Evolutionary conservation across 2,888 invertebrate genomes (phyloP).

Genomic region (Macrophya alboannulata): DNA sequence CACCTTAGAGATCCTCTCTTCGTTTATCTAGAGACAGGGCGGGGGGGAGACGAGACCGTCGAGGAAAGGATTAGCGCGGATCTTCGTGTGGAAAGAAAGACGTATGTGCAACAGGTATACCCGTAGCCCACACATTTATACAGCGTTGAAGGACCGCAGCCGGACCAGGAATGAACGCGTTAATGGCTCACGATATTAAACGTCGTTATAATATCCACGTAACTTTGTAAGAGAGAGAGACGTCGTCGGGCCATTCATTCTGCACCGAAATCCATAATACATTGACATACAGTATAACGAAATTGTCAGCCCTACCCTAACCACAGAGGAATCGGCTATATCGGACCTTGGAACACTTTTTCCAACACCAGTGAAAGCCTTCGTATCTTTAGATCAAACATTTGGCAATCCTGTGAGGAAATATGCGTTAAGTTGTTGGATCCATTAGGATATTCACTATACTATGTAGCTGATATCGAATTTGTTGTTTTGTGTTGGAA

Average conservation of each 20-base stretch:
- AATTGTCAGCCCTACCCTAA: background rate
- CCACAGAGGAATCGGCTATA: background rate
- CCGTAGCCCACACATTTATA: conserved; percentile 4
- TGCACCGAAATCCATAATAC: background rate
- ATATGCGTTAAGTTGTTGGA: background rate
- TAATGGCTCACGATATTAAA: conserved; percentile 39
- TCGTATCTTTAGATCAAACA: background rate
- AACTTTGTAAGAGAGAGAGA: background rate
- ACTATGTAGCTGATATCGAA: too few species aligned
- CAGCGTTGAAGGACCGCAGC: background rate
- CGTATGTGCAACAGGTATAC: conserved; percentile 2
- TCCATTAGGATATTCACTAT: too few species aligned
- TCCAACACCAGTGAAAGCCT: background rate
- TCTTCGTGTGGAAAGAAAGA: conserved; percentile 19
- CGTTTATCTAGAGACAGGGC: background rate
- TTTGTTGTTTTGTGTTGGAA: too few species aligned
- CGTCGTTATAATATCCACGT: conserved; percentile 30
- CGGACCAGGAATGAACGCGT: conserved; percentile 31
- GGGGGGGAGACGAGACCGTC: background rate
- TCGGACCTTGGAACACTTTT: background rate
- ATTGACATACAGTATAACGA: background rate
- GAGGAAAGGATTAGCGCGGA: conserved; percentile 45
- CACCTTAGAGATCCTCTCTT: conserved; percentile 30
- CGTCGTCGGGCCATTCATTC: background rate
- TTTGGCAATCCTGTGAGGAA: background rate